Percentiles rank a stretch among this genome's conserved stretches.
phyloP scores from a whole-genome alignment of 2,888 invertebrate species.

The Drepana falcataria region DNA sequence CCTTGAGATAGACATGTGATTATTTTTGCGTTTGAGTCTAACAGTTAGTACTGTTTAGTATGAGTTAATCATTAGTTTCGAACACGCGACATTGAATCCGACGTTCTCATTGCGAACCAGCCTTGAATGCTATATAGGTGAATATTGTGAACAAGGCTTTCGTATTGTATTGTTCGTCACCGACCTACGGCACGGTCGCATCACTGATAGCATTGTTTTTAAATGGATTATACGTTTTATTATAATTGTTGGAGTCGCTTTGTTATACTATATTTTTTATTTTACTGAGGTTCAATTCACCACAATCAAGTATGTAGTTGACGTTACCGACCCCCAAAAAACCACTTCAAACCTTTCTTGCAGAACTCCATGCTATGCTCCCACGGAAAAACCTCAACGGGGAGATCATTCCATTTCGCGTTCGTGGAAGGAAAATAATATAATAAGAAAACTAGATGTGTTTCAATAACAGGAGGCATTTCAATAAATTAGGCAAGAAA shows the following conservation, averaged over 20 bases:
- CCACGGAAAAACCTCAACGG: too few species aligned
- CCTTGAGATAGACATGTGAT: constrained; percentile 12
- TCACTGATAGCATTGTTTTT: constrained; percentile 44
- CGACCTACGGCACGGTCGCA: constrained; percentile 23
- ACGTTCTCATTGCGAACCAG: constrained; percentile 36
- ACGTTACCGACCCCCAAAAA: too few species aligned
- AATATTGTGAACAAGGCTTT: constrained; percentile 36
- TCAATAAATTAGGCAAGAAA: too few species aligned
- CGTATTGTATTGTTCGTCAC: constrained; percentile 24
- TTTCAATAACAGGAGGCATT: too few species aligned
- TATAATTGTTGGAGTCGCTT: constrained; percentile 24
- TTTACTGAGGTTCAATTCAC: constrained; percentile 16
- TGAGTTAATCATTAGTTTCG: constrained; percentile 41
- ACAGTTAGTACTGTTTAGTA: constrained; percentile 30
- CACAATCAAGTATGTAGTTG: too few species aligned
- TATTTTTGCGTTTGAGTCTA: constrained; percentile 25
- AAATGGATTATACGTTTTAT: constrained; percentile 10
- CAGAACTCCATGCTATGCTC: too few species aligned
- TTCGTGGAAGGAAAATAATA: too few species aligned
- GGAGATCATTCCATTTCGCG: too few species aligned
- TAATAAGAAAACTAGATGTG: too few species aligned
- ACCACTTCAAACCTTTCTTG: too few species aligned
- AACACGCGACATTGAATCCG: constrained; percentile 45
- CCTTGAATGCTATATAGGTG: constrained; percentile 46
- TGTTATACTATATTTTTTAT: constrained; percentile 10